Conservation (phyloP, 1,140 invertebrate species). For the Cryptotermes secundus region DNA sequence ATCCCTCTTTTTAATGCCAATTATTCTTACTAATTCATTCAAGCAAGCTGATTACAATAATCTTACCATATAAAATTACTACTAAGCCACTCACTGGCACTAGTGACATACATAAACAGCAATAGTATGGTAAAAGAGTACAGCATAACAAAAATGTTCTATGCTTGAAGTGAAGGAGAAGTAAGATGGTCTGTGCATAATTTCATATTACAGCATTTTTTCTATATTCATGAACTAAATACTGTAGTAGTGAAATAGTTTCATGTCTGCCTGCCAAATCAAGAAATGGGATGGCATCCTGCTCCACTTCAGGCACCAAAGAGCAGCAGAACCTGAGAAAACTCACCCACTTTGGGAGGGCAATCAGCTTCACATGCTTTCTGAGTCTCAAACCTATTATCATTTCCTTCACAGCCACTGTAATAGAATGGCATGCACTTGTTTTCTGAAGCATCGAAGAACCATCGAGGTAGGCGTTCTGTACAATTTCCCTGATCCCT, state of each 20-base stretch:
- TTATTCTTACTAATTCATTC: no score
- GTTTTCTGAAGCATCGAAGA: slow-evolving; percentile 77
- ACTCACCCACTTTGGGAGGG: slow-evolving; percentile 76
- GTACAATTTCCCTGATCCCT: slow-evolving; percentile 78
- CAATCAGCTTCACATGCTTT: slow-evolving; percentile 78
- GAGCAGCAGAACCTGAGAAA: slow-evolving; percentile 12
- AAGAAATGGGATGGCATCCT: background rate
- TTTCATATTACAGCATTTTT: no score
- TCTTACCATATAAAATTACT: no score
- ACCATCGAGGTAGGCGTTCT: slow-evolving; percentile 62
- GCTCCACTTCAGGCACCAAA: background rate
- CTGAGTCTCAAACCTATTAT: slow-evolving; percentile 79
- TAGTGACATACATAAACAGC: no score
- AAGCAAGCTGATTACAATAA: no score
- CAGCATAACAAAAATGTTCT: no score
- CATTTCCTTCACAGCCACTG: slow-evolving; percentile 87
- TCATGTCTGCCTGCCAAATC: background rate
- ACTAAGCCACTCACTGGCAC: no score
- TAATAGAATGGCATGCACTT: slow-evolving; percentile 95
- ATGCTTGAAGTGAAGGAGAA: no score
- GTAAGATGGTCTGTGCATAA: no score
- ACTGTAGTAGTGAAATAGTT: background rate
- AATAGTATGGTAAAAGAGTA: no score
- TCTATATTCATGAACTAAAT: no score
- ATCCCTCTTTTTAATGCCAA: no score